Conservation (phyloP, 2,113 vertebrate species). For the Grammomys dolichurus region DNA sequence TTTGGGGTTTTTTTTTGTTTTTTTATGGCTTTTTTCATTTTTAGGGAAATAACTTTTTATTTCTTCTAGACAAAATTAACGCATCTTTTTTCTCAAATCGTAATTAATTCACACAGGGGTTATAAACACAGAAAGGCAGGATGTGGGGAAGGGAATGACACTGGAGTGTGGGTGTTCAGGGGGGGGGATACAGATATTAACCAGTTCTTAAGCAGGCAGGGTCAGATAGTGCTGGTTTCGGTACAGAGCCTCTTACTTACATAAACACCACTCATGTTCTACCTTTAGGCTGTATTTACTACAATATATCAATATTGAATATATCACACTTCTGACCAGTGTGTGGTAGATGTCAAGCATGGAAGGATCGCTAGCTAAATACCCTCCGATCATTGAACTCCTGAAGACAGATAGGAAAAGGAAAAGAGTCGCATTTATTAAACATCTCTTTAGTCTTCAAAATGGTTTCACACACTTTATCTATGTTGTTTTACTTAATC, state of each 20-base stretch:
- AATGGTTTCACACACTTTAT: background rate
- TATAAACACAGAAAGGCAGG: no score
- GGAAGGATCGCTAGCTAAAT: background rate
- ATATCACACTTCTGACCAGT: background rate
- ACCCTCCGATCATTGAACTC: background rate
- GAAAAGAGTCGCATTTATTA: background rate
- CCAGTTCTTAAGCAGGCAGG: background rate
- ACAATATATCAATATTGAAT: background rate
- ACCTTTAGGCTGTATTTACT: background rate
- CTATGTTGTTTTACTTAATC: background rate
- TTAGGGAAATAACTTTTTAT: no score
- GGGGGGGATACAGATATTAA: background rate
- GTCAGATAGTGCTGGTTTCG: background rate
- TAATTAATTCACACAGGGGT: no score
- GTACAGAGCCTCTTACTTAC: background rate
- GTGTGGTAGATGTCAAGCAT: background rate
- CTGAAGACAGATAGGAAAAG: constrained; percentile 29
- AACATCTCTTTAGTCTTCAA: background rate
- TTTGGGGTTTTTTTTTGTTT: no score
- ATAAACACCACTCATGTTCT: background rate
- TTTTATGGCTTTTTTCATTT: no score
- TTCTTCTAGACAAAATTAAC: no score
- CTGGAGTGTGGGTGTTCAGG: no score
- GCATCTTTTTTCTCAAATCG: no score
- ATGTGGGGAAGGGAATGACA: no score